Evolutionary conservation across 1,140 invertebrate species (phyloP).

Genomic region (Campoletis sonorensis): DNA sequence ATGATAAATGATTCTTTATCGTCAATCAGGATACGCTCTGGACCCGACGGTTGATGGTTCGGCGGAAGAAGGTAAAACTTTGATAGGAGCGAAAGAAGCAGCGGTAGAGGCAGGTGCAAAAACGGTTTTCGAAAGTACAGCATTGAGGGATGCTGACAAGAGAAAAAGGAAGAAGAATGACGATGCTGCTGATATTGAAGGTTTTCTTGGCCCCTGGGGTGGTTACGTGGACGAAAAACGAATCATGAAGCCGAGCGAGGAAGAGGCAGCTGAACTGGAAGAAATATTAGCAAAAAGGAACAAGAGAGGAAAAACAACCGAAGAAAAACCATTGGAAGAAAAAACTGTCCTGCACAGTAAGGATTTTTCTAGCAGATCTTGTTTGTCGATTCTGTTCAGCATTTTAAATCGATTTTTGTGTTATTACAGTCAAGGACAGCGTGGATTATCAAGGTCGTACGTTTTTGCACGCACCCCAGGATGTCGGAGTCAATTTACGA

Average conservation of each 20-base stretch:
- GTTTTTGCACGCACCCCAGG: slow-evolving; percentile 95
- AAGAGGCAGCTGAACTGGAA: slow-evolving; percentile 94
- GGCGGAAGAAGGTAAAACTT: slow-evolving; percentile 79
- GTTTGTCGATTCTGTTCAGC: neutral
- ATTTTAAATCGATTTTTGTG: slow-evolving; percentile 25
- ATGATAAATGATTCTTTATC: neutral
- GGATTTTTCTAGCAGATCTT: slow-evolving; percentile 56
- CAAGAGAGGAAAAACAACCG: slow-evolving; percentile 88
- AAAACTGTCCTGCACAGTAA: slow-evolving; percentile 96
- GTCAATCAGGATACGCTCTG: slow-evolving; percentile 88
- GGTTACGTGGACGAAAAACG: slow-evolving; percentile 94
- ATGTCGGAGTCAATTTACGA: slow-evolving; percentile 96
- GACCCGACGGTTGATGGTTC: slow-evolving; percentile 91
- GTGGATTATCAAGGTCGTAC: slow-evolving; percentile 98
- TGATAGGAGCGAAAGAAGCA: slow-evolving; percentile 82
- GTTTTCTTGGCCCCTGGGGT: slow-evolving; percentile 98
- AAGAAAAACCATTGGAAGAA: slow-evolving; percentile 96
- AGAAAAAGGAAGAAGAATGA: slow-evolving; percentile 95
- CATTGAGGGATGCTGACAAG: slow-evolving; percentile 86
- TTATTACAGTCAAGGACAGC: slow-evolving; percentile 90
- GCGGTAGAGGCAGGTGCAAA: slow-evolving; percentile 83
- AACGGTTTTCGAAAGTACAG: slow-evolving; percentile 92
- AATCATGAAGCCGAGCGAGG: slow-evolving; percentile 91
- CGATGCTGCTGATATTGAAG: slow-evolving; percentile 94
- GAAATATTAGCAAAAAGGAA: slow-evolving; percentile 96